A percentile compares a stretch with the other conserved stretches of the same genome.
phyloP scores from a whole-genome alignment of 1,140 invertebrate genomes.

The Diuraphis noxia region DNA sequence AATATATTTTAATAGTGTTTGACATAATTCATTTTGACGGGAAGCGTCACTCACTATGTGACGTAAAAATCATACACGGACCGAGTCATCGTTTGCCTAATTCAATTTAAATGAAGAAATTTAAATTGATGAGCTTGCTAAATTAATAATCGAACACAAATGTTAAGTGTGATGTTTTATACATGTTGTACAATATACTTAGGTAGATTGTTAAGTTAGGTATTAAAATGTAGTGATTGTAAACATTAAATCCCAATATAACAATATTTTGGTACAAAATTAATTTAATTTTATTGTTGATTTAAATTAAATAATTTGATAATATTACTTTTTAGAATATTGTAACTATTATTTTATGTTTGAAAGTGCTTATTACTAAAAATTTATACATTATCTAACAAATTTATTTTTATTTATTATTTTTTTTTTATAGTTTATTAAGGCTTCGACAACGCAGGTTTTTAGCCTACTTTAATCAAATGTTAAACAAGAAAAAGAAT shows the following conservation, averaged over 20 bases:
- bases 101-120: slow-evolving; percentile 11
- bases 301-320: background rate
- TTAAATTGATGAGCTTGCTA: slow-evolving; percentile 6
- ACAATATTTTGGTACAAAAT: background rate
- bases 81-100: background rate
- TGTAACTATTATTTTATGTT: too few species aligned
- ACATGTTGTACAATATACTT: background rate
- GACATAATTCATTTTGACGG: background rate
- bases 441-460: too few species aligned
- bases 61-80: background rate
- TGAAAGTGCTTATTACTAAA: too few species aligned
- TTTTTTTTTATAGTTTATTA: too few species aligned
- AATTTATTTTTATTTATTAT: too few species aligned
- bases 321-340: background rate
- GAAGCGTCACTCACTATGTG: background rate
- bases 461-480: too few species aligned
- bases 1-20: background rate
- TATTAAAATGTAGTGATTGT: background rate
- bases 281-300: background rate
- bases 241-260: background rate
- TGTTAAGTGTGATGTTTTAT: background rate
- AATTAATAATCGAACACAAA: background rate
- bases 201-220: background rate
- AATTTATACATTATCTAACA: too few species aligned
- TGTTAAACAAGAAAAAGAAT: too few species aligned